Conservation (phyloP, 2,797 vertebrate species). For the Erithacus rubecula region DNA sequence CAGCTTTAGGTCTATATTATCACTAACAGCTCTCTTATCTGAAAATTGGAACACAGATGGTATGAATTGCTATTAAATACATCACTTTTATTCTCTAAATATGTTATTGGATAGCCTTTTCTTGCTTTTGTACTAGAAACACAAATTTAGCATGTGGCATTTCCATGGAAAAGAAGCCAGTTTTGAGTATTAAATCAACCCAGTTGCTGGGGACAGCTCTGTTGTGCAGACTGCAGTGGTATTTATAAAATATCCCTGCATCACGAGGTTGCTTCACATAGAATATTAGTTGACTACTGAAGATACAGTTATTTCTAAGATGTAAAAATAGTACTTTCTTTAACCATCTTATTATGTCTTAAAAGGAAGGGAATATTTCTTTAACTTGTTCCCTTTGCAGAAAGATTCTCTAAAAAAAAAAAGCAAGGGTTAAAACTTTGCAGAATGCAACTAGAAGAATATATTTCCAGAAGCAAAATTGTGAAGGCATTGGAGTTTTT, state of each 20-base stretch:
- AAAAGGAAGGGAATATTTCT: neutral
- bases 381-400: neutral
- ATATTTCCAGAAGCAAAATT: neutral
- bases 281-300: neutral
- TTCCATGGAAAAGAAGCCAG: neutral
- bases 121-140: slow-evolving; percentile 25
- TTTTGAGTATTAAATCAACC: neutral
- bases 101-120: neutral
- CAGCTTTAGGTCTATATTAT: slow-evolving; percentile 62
- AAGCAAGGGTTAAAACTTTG: neutral
- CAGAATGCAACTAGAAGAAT: neutral
- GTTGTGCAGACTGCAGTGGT: neutral
- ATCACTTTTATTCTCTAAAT: slow-evolving; percentile 55
- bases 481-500: neutral
- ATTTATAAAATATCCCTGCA: slow-evolving; percentile 31
- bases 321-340: neutral
- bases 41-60: slow-evolving; percentile 57
- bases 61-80: slow-evolving; percentile 62
- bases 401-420: neutral
- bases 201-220: neutral
- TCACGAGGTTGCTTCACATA: neutral
- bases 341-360: neutral
- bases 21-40: slow-evolving; percentile 66
- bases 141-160: neutral
- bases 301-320: neutral